Percentiles rank a stretch among this genome's conserved stretches.
Evolutionary conservation across 2,888 invertebrate genomes (phyloP).

Genomic region (Hetaerina titia): DNA sequence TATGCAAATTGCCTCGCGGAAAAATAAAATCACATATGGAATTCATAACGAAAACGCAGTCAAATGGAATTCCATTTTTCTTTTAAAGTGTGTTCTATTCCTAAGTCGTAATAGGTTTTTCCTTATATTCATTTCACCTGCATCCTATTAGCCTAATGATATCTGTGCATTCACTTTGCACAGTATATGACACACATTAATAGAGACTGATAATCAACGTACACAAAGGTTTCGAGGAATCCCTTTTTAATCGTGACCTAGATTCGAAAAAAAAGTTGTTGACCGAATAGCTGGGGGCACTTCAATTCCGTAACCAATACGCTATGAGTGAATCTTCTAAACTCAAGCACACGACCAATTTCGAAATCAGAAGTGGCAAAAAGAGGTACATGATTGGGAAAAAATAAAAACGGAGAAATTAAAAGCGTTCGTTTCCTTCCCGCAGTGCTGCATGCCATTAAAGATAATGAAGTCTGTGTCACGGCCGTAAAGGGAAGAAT

Average conservation of each 20-base stretch:
- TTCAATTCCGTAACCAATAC: background rate
- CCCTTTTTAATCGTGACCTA: background rate
- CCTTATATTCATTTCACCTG: background rate
- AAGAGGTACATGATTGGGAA: background rate
- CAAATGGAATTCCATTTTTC: background rate
- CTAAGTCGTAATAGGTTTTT: background rate
- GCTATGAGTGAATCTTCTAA: background rate
- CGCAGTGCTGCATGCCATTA: too few relatives aligned
- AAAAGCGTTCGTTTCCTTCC: background rate
- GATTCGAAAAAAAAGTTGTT: background rate
- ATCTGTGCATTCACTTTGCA: background rate
- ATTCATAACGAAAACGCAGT: background rate
- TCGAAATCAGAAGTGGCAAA: background rate
- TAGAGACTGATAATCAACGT: background rate
- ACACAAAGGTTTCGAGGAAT: background rate
- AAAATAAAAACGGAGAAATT: background rate
- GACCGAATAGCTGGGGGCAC: background rate
- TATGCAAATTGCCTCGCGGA: too few relatives aligned
- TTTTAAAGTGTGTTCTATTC: background rate
- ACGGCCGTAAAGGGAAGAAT: too few relatives aligned
- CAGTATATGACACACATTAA: background rate
- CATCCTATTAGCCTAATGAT: background rate
- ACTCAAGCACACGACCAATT: background rate
- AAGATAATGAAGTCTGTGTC: too few relatives aligned
- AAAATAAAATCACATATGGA: background rate